A percentile compares a stretch with the other conserved stretches of the same genome.
phyloP scores from a whole-genome alignment of 2,797 vertebrate genomes.

The Ispidina lecontei region DNA sequence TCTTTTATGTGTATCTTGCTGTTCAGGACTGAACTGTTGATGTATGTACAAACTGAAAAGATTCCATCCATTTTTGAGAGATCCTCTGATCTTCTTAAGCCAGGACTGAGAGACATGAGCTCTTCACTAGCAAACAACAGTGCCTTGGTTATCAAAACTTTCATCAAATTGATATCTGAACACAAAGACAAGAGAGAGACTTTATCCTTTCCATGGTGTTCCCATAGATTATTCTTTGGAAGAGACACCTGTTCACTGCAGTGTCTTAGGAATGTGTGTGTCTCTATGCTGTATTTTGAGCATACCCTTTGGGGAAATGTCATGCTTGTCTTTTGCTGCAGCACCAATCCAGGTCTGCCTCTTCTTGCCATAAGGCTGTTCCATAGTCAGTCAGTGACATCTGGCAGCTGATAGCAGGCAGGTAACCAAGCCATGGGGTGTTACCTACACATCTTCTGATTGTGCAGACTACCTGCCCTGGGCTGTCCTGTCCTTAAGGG shows the following conservation, averaged over 20 bases:
- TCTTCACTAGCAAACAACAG: not conserved
- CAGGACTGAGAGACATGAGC: fast-evolving
- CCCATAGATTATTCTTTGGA: not conserved
- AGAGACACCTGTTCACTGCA: not conserved
- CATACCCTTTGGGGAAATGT: not conserved
- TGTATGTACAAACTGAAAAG: not conserved
- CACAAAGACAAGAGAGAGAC: not conserved
- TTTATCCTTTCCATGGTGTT: not conserved
- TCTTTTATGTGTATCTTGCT: not conserved
- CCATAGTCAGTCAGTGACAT: not conserved
- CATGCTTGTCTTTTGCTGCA: not conserved
- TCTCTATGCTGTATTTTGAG: not conserved
- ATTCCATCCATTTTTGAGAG: not conserved
- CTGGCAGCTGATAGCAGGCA: not conserved
- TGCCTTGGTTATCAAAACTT: not conserved
- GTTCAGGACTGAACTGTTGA: not conserved
- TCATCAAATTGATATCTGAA: not conserved
- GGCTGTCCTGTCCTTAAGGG: not conserved
- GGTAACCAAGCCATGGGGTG: not conserved
- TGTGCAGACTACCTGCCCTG: not conserved
- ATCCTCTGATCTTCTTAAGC: not conserved
- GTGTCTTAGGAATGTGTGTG: fast-evolving
- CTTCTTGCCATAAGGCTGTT: not conserved
- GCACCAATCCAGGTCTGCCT: fast-evolving
- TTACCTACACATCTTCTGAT: not conserved